Conservation (phyloP, 2,113 vertebrate species). For the Vulpes vulpes region DNA sequence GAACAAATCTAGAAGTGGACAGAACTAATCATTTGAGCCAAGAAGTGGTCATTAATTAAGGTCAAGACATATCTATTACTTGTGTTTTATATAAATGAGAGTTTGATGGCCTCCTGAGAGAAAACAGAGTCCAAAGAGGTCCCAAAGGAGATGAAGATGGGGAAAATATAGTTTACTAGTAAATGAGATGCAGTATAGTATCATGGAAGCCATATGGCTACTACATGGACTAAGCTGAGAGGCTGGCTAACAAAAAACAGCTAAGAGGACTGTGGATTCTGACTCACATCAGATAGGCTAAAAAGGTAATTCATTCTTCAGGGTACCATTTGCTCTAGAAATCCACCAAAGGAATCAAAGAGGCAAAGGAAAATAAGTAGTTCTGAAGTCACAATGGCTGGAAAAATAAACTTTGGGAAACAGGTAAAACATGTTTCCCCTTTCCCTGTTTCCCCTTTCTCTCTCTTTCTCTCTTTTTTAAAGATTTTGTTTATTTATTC, state of each 20-base stretch:
- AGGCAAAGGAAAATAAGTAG: background rate
- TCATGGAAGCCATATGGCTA: background rate
- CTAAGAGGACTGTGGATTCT: background rate
- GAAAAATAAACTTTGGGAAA: conserved; percentile 1
- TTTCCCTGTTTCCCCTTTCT: background rate
- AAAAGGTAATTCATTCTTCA: background rate
- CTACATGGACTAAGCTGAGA: background rate
- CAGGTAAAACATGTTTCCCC: background rate
- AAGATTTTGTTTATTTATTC: too few species aligned
- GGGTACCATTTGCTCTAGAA: background rate
- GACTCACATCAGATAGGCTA: background rate
- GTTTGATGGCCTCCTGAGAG: background rate
- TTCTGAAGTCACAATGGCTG: background rate
- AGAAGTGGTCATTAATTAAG: background rate
- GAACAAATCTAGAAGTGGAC: background rate
- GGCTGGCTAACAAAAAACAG: background rate
- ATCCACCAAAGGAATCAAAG: background rate
- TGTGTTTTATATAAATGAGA: conserved; percentile 10
- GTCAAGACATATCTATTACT: background rate
- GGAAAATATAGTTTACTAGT: background rate
- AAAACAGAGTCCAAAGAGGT: background rate
- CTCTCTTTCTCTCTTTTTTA: too few species aligned
- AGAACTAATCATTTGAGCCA: background rate
- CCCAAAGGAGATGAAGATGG: background rate
- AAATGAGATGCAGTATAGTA: background rate